These are phyloP conservation scores for Megalonaias nervosa DNA, from an alignment of 1,140 invertebrate species.

Conservation along the genomic window DNA sequence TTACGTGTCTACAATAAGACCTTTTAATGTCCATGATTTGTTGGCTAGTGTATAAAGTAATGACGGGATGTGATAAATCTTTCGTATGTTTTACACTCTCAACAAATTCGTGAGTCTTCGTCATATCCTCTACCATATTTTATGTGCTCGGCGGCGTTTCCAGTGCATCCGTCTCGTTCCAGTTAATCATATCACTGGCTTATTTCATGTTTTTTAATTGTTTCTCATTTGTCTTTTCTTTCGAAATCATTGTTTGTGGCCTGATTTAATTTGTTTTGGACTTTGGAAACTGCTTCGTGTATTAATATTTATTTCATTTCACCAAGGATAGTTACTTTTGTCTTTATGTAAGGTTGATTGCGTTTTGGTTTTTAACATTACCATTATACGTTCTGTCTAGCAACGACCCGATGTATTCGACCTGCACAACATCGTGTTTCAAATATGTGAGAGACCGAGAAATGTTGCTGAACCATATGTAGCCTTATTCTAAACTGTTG, in stretches of 20 bases:
- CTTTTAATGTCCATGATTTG: slow-evolving; percentile 14
- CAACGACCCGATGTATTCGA: background rate
- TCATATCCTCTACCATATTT: slow-evolving; percentile 11
- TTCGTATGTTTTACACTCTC: slow-evolving; percentile 16
- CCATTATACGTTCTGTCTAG: background rate
- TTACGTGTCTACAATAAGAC: background rate
- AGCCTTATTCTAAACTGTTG: background rate
- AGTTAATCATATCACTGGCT: background rate
- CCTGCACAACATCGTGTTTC: no score
- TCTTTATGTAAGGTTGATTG: background rate
- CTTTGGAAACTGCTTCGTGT: background rate
- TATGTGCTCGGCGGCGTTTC: slow-evolving; percentile 4
- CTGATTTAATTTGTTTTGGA: slow-evolving; percentile 2
- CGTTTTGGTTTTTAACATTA: background rate
- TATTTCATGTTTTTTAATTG: slow-evolving; percentile 4
- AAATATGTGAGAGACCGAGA: no score
- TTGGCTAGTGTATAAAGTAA: slow-evolving; percentile 6
- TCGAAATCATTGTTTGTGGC: background rate
- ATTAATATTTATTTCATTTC: background rate
- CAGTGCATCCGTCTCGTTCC: background rate
- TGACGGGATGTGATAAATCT: slow-evolving; percentile 2
- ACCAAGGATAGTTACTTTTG: background rate
- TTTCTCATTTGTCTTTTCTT: background rate
- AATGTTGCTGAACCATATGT: slow-evolving; percentile 6
- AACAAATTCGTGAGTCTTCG: slow-evolving; percentile 7